Conservation (phyloP, 2,888 invertebrate genomes). For the Ecdyonurus torrentis region DNA sequence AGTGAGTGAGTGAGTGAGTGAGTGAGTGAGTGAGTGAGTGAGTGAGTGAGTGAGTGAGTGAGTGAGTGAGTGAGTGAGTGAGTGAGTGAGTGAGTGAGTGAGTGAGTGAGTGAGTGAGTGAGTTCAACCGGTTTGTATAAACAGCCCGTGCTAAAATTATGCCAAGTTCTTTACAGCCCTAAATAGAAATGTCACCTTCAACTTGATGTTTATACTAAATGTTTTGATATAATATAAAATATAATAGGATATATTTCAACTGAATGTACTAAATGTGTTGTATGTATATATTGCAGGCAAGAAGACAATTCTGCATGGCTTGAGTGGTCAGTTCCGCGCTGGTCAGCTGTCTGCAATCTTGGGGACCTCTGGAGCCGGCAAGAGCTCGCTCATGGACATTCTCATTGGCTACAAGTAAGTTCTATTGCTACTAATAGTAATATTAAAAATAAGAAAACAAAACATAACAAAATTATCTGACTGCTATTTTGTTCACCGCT, state of each 20-base stretch:
- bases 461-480: too few relatives aligned
- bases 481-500: too few relatives aligned
- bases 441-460: background rate
- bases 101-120: conserved; percentile 10
- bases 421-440: background rate
- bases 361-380: conserved; percentile 79
- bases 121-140: too few relatives aligned
- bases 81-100: conserved; percentile 9
- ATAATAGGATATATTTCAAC: too few relatives aligned
- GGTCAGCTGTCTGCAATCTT: conserved; percentile 91
- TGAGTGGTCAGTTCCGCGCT: conserved; percentile 74
- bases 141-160: too few relatives aligned
- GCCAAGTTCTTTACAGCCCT: too few relatives aligned
- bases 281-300: conserved; percentile 33
- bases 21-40: conserved; percentile 4
- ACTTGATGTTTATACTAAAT: too few relatives aligned
- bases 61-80: conserved; percentile 11
- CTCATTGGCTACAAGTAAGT: conserved; percentile 33
- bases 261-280: too few relatives aligned
- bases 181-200: too few relatives aligned
- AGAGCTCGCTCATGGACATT: conserved; percentile 46
- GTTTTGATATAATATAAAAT: too few relatives aligned
- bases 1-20: conserved; percentile 6
- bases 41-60: conserved; percentile 5
- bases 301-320: conserved; percentile 73